A percentile compares a stretch with the other conserved stretches of the same genome.
Evolutionary conservation across 2,113 vertebrate genomes (phyloP).

Genomic region (Glaucomys volans): DNA sequence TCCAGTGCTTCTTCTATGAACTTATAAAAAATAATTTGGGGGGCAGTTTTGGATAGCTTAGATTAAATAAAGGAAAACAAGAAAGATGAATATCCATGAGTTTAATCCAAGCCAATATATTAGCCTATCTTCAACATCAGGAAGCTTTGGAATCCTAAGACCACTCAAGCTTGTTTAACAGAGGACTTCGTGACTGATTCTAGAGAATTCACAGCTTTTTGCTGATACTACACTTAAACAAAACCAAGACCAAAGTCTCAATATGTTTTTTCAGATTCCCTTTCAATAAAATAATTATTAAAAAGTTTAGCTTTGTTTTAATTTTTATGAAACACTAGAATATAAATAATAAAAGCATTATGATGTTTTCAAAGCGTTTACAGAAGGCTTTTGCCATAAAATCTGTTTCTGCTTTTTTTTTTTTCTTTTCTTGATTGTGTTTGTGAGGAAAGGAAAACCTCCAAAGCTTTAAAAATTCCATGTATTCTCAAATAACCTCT

Average conservation of each 20-base stretch:
- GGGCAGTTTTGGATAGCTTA: background rate
- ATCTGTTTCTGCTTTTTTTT: constrained; percentile 34
- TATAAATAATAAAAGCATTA: background rate
- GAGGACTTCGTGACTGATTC: background rate
- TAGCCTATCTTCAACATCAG: background rate
- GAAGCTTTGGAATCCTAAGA: background rate
- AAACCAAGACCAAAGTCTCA: background rate
- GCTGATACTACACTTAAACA: background rate
- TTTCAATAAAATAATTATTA: constrained; percentile 4
- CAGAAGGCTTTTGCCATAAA: background rate
- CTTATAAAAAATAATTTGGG: background rate
- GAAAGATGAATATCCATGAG: background rate
- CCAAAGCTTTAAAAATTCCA: background rate
- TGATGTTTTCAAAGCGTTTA: background rate
- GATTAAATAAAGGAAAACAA: background rate
- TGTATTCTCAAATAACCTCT: background rate
- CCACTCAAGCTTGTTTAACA: background rate
- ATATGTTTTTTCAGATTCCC: background rate
- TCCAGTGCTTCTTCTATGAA: background rate
- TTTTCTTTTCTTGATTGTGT: background rate
- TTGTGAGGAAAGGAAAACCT: constrained; percentile 40
- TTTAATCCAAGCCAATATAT: background rate
- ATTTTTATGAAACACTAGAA: background rate
- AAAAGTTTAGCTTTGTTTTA: background rate
- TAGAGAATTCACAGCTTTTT: background rate